phyloP scores from a whole-genome alignment of 2,888 invertebrate genomes.

The Callimorpha dominula region DNA sequence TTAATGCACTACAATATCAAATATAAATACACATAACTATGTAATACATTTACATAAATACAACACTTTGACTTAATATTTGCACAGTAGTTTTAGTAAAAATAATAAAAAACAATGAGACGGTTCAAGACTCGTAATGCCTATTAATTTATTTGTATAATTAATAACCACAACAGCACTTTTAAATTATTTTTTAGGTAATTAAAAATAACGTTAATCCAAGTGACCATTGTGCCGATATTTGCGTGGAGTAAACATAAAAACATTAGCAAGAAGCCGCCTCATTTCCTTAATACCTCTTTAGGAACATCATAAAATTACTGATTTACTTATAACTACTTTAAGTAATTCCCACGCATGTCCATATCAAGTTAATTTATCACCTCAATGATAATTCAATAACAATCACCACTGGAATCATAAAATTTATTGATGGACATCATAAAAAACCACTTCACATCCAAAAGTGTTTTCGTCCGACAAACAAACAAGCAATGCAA shows the following conservation, averaged over 20 bases:
- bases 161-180: neutral
- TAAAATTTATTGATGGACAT: conserved; percentile 73
- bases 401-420: conserved; percentile 55
- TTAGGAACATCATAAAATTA: conserved; percentile 14
- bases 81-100: no score
- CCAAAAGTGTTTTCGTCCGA: conserved; percentile 75
- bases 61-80: no score
- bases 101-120: no score
- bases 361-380: conserved; percentile 42
- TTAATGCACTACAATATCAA: no score
- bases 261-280: neutral
- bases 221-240: neutral
- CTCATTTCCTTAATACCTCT: conserved; percentile 2
- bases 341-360: conserved; percentile 40
- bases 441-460: conserved; percentile 79
- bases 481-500: conserved; percentile 71
- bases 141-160: no score
- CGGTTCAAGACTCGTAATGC: no score
- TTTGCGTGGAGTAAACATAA: neutral
- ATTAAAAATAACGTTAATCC: neutral
- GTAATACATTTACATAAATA: no score
- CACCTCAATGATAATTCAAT: conserved; percentile 65
- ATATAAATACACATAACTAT: no score
- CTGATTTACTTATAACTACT: conserved; percentile 21
- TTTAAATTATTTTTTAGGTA: neutral